A percentile compares a stretch with the other conserved stretches of the same genome.
Evolutionary conservation across 2,113 vertebrate species (phyloP).

Genomic region (Rafetus swinhoei): DNA sequence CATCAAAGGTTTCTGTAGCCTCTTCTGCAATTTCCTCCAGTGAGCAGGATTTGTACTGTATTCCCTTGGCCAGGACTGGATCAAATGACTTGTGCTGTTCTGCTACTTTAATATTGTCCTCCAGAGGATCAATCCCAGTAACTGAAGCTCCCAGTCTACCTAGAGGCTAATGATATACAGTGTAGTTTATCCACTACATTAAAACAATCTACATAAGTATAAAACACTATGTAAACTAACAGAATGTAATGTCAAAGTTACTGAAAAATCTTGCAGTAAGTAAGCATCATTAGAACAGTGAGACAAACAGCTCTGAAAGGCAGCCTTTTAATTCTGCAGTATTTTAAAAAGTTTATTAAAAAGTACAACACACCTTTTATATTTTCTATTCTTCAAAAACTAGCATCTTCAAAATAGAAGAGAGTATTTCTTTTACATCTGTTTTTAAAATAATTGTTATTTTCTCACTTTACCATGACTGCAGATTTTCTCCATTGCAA

Average conservation of each 20-base stretch:
- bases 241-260: not conserved
- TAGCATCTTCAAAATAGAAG: not conserved
- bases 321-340: not conserved
- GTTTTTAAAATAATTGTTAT: not conserved
- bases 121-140: constrained; percentile 92
- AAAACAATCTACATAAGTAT: constrained; percentile 47
- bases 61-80: constrained; percentile 80
- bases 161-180: constrained; percentile 84
- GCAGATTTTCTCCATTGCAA: not conserved
- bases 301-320: not conserved
- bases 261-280: not conserved
- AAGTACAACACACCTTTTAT: not conserved
- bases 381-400: not conserved
- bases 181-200: constrained; percentile 42
- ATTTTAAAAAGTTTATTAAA: constrained; percentile 12
- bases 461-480: not conserved
- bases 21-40: constrained; percentile 89
- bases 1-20: constrained; percentile 84
- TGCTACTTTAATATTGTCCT: constrained; percentile 90
- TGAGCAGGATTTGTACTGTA: constrained; percentile 87
- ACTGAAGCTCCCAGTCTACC: constrained; percentile 92
- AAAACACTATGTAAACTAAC: not conserved
- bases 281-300: not conserved
- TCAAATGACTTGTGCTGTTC: constrained; percentile 89
- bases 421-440: not conserved